Evolutionary conservation across 1,140 invertebrate species (phyloP), one percentile per base, ranked within the genome.

Genomic region (Drosophila orosa): DNA sequence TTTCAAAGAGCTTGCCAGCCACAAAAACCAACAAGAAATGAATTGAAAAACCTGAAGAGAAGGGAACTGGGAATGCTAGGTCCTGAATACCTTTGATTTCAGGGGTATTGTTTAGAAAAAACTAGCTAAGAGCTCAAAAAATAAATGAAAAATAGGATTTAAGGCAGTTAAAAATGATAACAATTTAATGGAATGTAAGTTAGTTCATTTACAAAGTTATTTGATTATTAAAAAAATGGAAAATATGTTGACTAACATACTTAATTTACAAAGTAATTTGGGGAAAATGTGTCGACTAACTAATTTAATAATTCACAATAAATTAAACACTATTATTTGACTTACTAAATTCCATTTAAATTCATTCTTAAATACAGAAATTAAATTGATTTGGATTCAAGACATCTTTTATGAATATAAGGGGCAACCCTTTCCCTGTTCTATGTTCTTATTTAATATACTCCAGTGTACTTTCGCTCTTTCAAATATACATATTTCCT

Each of bases 1-100:
- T 75, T 80, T 71, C 55, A 83, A 78, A 79, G 69, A 74, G 39
- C 54, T 63, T 57, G 19, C 29, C 33, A 59, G 31, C 50, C 19
- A 47, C 22, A 59, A 57, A 58, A 56, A 29, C 35, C 31, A 37
- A 27, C 37, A 52, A 12, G 31, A 55, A 57, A 29, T 71, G 48
- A 56, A 71, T 31, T 35, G n/a, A 33, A 69, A 33, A 22, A 25
- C 45, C 25, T 44, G 56, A 45, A 25, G 33, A 17, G 31, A 27
- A 39, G 6, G 37, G 55, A 31, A 25, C 7, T 33, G 59, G 42
- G 12, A 48, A 29, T 19, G 4, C 6, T 10, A 29, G 12, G 24
- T 17, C 10, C 1, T 12, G 0, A 27, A 25, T 29, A n/a, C 25
- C 31, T 47, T 35, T 55, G 48, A 15, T 37, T 39, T 39, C 5